Conservation (phyloP, 2,888 invertebrate species). For the Omphaloscelis lunosa region DNA sequence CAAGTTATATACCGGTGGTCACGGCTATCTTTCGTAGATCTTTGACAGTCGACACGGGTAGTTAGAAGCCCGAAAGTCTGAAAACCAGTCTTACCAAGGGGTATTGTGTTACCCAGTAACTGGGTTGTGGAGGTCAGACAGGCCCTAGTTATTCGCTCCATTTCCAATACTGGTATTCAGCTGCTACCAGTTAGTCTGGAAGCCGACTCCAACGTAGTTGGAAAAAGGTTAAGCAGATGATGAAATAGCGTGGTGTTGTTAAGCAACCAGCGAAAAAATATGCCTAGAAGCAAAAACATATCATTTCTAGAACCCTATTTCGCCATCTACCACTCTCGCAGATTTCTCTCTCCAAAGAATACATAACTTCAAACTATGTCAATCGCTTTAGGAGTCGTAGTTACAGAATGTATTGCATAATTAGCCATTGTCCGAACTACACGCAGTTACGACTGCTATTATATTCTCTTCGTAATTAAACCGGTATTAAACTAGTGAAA, state of each 20-base stretch:
- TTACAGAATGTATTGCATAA: conserved; percentile 53
- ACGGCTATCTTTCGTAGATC: neutral
- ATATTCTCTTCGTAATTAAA: conserved; percentile 47
- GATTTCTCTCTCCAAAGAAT: conserved; percentile 47
- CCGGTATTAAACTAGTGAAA: conserved; percentile 53
- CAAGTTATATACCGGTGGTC: neutral
- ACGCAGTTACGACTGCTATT: conserved; percentile 27
- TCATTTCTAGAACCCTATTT: conserved; percentile 21
- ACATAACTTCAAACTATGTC: conserved; percentile 51
- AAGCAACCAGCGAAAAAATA: neutral
- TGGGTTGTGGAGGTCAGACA: neutral
- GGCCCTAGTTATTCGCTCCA: neutral
- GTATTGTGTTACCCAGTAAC: neutral
- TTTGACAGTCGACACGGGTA: neutral
- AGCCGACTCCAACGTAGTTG: too few relatives aligned
- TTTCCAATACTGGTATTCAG: too few relatives aligned
- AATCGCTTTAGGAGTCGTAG: conserved; percentile 31
- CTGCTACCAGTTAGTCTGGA: neutral
- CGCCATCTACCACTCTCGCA: conserved; percentile 10
- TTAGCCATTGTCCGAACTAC: conserved; percentile 53
- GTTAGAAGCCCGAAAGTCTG: neutral
- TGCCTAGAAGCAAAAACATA: conserved; percentile 1
- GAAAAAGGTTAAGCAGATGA: neutral
- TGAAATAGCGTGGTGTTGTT: neutral
- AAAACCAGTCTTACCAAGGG: neutral